A percentile compares a stretch with the other conserved stretches of the same genome.
phyloP scores from a whole-genome alignment of 2,113 vertebrate genomes.

The Caracal caracal region DNA sequence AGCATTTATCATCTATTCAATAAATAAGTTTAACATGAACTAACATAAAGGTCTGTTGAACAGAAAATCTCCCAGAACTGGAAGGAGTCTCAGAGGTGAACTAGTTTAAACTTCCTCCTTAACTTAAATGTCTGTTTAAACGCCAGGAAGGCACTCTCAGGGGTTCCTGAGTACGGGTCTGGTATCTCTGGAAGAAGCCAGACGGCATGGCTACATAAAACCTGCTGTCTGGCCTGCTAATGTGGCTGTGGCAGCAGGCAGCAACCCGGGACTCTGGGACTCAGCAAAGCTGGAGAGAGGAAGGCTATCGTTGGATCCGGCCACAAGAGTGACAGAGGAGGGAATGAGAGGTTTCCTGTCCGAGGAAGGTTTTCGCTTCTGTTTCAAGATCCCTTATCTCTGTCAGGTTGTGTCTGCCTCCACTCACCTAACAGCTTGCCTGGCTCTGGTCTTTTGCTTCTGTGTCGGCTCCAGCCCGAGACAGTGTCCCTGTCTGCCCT shows the following conservation, averaged over 20 bases:
- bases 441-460: constrained; percentile 34
- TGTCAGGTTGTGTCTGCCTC: constrained; percentile 41
- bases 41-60: not conserved
- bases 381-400: constrained; percentile 57
- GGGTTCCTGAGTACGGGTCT: not conserved
- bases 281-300: not conserved
- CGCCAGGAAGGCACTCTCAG: not conserved
- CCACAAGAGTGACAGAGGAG: not conserved
- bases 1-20: not conserved
- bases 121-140: not conserved
- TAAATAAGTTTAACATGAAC: not conserved
- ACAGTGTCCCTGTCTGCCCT: constrained; percentile 37
- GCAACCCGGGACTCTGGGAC: not conserved
- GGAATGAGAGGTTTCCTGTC: constrained; percentile 47
- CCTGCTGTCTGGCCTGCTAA: not conserved
- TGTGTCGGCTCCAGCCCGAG: not conserved
- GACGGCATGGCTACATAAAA: not conserved
- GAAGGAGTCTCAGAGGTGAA: not conserved
- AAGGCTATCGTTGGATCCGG: not conserved
- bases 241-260: too few relatives aligned
- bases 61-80: not conserved
- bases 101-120: not conserved
- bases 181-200: not conserved
- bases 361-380: constrained; percentile 6
- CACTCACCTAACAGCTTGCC: constrained; percentile 60